A percentile compares a stretch with the other conserved stretches of the same genome.
phyloP scores from a whole-genome alignment of 2,113 vertebrate genomes.

The Phodopus roborovskii region DNA sequence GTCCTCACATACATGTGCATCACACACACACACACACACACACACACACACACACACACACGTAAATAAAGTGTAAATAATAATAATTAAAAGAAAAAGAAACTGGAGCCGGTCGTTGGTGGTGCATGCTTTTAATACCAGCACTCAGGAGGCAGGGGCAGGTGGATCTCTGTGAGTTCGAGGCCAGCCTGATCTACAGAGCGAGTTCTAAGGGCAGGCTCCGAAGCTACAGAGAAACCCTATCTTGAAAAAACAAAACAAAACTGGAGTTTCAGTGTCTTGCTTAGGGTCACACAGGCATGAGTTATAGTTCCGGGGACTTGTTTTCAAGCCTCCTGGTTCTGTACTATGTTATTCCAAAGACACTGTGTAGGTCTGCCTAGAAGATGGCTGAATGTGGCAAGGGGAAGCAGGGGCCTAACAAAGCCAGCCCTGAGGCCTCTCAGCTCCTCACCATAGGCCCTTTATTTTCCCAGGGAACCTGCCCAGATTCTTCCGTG shows the following conservation, averaged over 20 bases:
- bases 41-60: neutral
- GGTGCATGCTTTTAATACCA: too few relatives aligned
- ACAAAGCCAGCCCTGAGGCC: neutral
- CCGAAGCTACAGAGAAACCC: too few relatives aligned
- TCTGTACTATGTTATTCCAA: constrained; percentile 25
- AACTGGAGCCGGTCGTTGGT: neutral
- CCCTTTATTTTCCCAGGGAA: neutral
- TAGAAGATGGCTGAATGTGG: neutral
- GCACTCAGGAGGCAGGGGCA: too few relatives aligned
- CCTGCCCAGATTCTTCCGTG: neutral
- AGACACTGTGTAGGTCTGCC: neutral
- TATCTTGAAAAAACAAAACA: neutral
- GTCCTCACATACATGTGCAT: neutral
- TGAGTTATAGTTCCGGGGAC: neutral
- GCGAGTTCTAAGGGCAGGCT: too few relatives aligned
- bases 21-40: neutral
- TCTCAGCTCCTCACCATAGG: neutral
- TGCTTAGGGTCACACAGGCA: neutral
- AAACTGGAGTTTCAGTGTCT: constrained; percentile 19
- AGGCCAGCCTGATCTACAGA: too few relatives aligned
- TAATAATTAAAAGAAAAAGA: neutral
- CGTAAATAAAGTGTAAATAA: neutral
- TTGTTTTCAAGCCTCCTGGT: neutral
- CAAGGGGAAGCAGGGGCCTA: neutral
- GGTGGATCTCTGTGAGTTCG: too few relatives aligned